These are phyloP conservation scores for Pituophis catenifer DNA, from an alignment of 2,113 vertebrate species.

Conservation along the genomic window DNA sequence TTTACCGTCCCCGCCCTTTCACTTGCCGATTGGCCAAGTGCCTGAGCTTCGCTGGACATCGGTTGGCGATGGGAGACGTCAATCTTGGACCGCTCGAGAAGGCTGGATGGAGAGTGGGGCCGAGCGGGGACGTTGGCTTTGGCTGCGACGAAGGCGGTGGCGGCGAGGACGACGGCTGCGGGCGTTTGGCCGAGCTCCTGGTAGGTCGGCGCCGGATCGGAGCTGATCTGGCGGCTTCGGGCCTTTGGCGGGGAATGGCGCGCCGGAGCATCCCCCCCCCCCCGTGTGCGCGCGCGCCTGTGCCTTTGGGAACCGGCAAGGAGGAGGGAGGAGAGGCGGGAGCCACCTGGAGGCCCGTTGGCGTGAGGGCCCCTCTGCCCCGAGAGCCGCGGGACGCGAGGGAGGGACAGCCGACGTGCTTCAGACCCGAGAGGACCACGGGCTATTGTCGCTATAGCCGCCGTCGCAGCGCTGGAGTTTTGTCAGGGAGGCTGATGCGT, in stretches of 20 bases:
- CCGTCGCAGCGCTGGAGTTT: background rate
- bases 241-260: background rate
- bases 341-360: background rate
- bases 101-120: conserved; percentile 39
- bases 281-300: background rate
- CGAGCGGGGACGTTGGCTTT: conserved; percentile 11
- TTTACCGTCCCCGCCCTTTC: background rate
- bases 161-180: background rate
- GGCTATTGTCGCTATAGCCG: background rate
- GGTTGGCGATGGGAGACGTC: conserved; percentile 1
- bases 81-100: background rate
- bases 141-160: background rate
- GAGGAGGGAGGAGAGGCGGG: background rate
- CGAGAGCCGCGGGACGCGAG: background rate
- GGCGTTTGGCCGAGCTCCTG: background rate
- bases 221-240: background rate
- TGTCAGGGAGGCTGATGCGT: too few species aligned
- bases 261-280: background rate
- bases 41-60: accelerated
- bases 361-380: background rate
- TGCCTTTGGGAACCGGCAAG: background rate
- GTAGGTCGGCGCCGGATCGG: conserved; percentile 6
- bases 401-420: background rate
- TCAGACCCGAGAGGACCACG: background rate
- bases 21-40: background rate